A percentile compares a stretch with the other conserved stretches of the same genome.
Evolutionary conservation across 2,113 vertebrate genomes (phyloP).

Genomic region (Cyanoramphus novaezelandiae): DNA sequence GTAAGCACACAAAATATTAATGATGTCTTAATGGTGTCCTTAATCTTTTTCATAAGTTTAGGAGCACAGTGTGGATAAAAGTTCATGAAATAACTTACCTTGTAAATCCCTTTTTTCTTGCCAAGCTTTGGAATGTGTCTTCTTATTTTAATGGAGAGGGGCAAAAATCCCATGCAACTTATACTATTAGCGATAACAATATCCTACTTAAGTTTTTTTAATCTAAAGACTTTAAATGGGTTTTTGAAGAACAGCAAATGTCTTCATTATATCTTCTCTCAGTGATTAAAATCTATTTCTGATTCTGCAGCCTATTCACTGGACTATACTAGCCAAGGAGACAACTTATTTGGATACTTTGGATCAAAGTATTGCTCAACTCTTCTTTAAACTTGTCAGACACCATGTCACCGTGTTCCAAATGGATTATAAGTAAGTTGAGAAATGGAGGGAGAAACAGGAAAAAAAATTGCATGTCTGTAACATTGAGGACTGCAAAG

Average conservation of each 20-base stretch:
- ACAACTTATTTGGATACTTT: not conserved
- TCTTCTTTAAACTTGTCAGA: not conserved
- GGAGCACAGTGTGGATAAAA: not conserved
- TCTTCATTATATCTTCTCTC: not conserved
- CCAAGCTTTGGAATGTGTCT: not conserved
- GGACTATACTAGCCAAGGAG: not conserved
- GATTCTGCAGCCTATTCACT: not conserved
- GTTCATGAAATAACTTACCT: not conserved
- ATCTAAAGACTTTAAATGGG: not conserved
- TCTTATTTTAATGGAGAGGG: not conserved
- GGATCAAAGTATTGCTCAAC: not conserved
- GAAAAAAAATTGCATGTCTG: not conserved
- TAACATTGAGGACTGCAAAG: not conserved
- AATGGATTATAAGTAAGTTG: not conserved
- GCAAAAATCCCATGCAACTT: not conserved
- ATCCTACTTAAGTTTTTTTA: not conserved
- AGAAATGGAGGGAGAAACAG: not conserved
- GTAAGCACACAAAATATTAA: constrained; percentile 66
- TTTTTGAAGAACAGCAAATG: not conserved
- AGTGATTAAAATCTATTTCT: not conserved
- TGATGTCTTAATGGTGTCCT: constrained; percentile 24
- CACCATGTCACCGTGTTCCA: not conserved
- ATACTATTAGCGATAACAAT: not conserved
- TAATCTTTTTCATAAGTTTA: constrained; percentile 20
- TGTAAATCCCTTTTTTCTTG: not conserved